Percentiles rank a stretch among this genome's conserved stretches.
phyloP scores from a whole-genome alignment of 2,797 vertebrate genomes.

The Ceryle rudis region DNA sequence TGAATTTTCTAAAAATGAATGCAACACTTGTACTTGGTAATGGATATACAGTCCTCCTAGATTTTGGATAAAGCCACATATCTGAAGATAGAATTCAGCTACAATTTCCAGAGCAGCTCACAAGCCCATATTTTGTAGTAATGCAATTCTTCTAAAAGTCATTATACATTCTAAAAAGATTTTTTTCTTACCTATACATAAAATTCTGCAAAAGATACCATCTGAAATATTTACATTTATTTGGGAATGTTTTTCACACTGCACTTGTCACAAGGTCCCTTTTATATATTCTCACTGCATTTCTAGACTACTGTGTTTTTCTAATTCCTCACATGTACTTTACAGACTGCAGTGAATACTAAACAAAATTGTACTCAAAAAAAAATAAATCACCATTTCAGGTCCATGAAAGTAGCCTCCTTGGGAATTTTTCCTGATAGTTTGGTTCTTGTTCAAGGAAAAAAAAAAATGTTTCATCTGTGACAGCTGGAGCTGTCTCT shows the following conservation, averaged over 20 bases:
- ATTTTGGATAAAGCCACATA: background rate
- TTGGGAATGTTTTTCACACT: background rate
- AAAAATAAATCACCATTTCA: background rate
- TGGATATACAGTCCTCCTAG: background rate
- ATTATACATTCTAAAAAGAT: background rate
- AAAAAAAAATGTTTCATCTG: background rate
- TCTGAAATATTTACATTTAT: background rate
- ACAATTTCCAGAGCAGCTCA: background rate
- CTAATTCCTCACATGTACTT: background rate
- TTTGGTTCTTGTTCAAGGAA: constrained; percentile 7
- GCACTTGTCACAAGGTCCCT: background rate
- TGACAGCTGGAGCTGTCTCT: background rate
- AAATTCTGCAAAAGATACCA: background rate
- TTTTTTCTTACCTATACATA: background rate
- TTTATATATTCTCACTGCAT: background rate
- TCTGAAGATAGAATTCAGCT: background rate
- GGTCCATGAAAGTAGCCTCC: background rate
- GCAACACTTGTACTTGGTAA: background rate
- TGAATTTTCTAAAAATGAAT: background rate
- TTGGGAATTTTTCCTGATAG: background rate
- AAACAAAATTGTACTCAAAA: background rate
- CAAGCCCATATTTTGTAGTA: background rate
- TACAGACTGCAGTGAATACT: background rate
- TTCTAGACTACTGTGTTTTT: constrained; percentile 20
- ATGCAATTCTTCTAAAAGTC: background rate